These are phyloP conservation scores for Lepidurus packardi DNA, from an alignment of 1,140 invertebrate species.

Conservation along the genomic window DNA sequence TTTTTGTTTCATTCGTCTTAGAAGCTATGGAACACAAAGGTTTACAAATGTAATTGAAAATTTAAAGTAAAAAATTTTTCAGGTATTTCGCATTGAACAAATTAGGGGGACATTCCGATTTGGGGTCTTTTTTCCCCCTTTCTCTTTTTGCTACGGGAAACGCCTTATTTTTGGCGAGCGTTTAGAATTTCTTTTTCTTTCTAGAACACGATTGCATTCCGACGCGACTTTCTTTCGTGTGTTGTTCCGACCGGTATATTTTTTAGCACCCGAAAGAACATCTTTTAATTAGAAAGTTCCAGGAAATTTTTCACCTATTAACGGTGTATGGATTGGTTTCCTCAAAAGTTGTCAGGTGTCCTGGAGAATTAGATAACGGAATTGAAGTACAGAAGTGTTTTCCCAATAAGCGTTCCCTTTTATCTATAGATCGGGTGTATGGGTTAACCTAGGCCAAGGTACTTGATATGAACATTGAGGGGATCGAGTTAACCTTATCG, in stretches of 20 bases:
- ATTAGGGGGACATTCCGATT: not conserved
- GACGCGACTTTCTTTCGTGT: not conserved
- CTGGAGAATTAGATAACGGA: too few species aligned
- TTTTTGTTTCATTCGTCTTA: not conserved
- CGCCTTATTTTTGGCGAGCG: not conserved
- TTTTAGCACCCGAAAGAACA: not conserved
- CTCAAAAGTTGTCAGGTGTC: too few species aligned
- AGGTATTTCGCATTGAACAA: not conserved
- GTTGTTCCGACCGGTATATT: not conserved
- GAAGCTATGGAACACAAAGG: not conserved
- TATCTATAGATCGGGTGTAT: not conserved
- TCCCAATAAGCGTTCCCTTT: not conserved
- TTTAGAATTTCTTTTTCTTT: not conserved
- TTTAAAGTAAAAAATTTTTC: too few species aligned
- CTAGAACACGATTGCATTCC: not conserved
- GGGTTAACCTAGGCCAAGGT: not conserved
- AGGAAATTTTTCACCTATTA: not conserved
- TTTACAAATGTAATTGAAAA: too few species aligned
- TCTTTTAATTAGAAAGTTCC: not conserved
- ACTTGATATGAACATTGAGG: not conserved
- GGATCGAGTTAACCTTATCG: not conserved
- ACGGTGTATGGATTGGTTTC: too few species aligned
- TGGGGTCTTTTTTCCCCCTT: not conserved
- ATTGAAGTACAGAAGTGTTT: too few species aligned
- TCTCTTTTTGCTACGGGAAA: not conserved